These are phyloP conservation scores for Conus canariensis DNA, from an alignment of 2,888 invertebrate genomes.

Conservation along the genomic window DNA sequence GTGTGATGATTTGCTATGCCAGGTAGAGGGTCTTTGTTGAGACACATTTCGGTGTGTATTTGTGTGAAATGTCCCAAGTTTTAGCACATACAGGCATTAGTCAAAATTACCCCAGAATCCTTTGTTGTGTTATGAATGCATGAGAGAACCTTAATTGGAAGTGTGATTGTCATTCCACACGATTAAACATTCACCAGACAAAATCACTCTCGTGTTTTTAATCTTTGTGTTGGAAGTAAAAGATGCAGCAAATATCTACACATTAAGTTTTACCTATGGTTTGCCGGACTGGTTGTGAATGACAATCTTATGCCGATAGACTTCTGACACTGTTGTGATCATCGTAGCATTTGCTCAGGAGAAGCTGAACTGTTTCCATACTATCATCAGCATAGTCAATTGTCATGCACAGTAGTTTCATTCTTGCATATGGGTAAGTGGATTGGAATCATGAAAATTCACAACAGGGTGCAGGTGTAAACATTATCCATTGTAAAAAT, in stretches of 20 bases:
- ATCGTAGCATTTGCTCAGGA: not conserved
- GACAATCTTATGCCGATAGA: not conserved
- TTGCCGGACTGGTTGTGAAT: not conserved
- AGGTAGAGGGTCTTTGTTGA: no score
- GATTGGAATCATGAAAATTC: no score
- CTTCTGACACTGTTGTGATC: not conserved
- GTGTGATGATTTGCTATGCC: no score
- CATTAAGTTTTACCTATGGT: not conserved
- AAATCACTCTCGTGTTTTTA: not conserved
- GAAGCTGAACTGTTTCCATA: no score
- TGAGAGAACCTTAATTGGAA: not conserved
- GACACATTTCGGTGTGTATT: no score
- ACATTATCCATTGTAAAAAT: no score
- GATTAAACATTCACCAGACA: not conserved
- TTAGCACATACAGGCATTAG: not conserved
- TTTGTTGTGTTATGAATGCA: not conserved
- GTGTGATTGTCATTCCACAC: conserved; percentile 18
- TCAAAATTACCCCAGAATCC: no score
- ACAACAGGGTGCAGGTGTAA: no score
- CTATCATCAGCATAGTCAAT: no score
- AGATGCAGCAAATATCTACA: not conserved
- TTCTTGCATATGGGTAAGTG: no score
- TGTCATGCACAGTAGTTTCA: no score
- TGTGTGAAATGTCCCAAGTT: not conserved
- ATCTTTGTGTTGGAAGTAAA: not conserved